Evolutionary conservation across 2,888 invertebrate species (phyloP), one percentile per base, ranked within the genome.

Genomic region (Drosophila putrida): DNA sequence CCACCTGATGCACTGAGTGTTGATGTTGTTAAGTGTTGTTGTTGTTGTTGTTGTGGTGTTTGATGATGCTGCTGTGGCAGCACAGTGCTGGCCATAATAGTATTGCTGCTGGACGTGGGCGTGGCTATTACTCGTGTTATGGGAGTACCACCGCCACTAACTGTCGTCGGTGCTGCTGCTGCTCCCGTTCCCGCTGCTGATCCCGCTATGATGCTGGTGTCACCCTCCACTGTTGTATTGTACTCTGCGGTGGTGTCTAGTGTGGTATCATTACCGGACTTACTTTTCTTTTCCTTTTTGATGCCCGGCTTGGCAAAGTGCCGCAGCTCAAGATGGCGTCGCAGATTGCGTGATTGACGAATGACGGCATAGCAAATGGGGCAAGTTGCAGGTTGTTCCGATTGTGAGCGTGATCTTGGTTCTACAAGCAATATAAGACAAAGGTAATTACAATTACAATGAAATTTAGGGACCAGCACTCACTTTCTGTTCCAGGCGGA

Each of bases 311-410:
- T 93, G 63, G 93, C 92, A 67, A 93, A 93, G 88, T 93, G 93
- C 77, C 93, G 85, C 57, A 93, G 82, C 82, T 93, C 94, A 61
- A 94, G 91, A 84, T 94, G 94, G 75, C 94, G 93, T 31, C 94
- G 92, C 63, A 94, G 89, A 86, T 94, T 94, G 62, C 94, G 92
- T 5, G 94, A 94, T 88, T 94, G 94, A 67, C 94, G 92, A 36
- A 94, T 92, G 51, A 94, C 93, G 54, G 94, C 94, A 73, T 94
- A 94, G 76, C 94, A 94, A 33, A 94, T 92, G 28, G 94, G 94
- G 91, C 94, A 94, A 49, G 93, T 93, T 25, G 94, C 94, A 36
- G 94, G 94, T 90, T 94, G 94, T 86, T 94, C 94, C 10, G 94
- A 94, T 76, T 94, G 94, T 25, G 94, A 94, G 61, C 94, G 93